A percentile compares a stretch with the other conserved stretches of the same genome.
Evolutionary conservation across 2,797 vertebrate genomes (phyloP).

Genomic region (Amniataba percoides): DNA sequence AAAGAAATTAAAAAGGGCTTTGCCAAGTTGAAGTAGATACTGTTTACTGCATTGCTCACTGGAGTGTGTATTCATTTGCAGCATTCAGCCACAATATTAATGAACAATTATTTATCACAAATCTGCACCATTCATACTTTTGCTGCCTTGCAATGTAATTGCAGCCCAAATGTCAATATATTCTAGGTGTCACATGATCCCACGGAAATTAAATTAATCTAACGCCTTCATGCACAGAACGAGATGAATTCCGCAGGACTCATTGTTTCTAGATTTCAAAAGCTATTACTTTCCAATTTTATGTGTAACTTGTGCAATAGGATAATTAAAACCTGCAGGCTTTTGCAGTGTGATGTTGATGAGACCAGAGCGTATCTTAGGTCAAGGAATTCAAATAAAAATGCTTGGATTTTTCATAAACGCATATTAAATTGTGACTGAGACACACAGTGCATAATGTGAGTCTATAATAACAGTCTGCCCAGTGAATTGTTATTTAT

Average conservation of each 20-base stretch:
- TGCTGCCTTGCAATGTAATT: slow-evolving; percentile 89
- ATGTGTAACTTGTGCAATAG: slow-evolving; percentile 28
- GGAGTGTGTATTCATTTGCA: slow-evolving; percentile 90
- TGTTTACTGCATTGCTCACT: slow-evolving; percentile 86
- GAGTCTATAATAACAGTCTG: slow-evolving; percentile 21
- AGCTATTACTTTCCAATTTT: slow-evolving; percentile 41
- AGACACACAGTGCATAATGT: slow-evolving; percentile 9
- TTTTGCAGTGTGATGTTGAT: slow-evolving; percentile 17
- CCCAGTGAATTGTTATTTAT: slow-evolving; percentile 32
- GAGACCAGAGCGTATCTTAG: background rate
- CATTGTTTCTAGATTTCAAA: slow-evolving; percentile 50
- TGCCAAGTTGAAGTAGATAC: slow-evolving; percentile 30
- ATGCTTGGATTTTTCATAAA: slow-evolving; percentile 15
- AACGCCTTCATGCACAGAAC: slow-evolving; percentile 44
- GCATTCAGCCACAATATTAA: slow-evolving; percentile 88
- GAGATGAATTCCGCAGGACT: slow-evolving; percentile 34
- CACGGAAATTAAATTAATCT: slow-evolving; percentile 53
- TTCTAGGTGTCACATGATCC: slow-evolving; percentile 89
- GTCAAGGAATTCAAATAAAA: background rate
- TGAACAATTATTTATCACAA: slow-evolving; percentile 93
- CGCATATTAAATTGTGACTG: background rate
- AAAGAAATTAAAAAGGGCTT: slow-evolving; percentile 30
- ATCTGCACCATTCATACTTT: slow-evolving; percentile 90
- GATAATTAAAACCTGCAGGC: slow-evolving; percentile 26
- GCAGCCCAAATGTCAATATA: slow-evolving; percentile 92